Base-by-base conservation (phyloP, 2,888 invertebrate species). In the Philereme transversata region DNA sequence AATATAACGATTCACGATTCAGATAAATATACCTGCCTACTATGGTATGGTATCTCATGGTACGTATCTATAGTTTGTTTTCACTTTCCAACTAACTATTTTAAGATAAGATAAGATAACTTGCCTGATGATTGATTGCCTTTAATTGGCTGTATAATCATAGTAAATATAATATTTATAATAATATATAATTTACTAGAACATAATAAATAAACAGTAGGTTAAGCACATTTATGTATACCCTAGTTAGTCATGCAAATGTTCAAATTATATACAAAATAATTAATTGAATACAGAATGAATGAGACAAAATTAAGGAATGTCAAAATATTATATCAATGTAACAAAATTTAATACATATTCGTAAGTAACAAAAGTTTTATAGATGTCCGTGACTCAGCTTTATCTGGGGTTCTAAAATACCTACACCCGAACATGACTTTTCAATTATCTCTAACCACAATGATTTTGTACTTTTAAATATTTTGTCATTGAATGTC, bases 391-490 rank as follows among this genome's bases (percentile, higher is more conserved):
- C 36, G 7, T 45, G 52, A 45, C 44, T 52, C 11, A 11, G 44
- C 45, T 45, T 45, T 11, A 52, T 41, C n/a, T 44, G 22, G 4
- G 6, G n/a, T 56, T 40, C 38, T 45, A 44, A 7, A 36, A 44
- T 36, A 52, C 11, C 38, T 38, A 10, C 40, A 47, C 40, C 38
- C 10, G 40, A 36, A 41, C 46, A 40, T 34, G 45, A 51, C 51
- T 51, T 51, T 50, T 38, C 38, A 57, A 57, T 50, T 50, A 57
- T 50, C 6, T 57, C 41, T 50, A 50, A 56, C 50, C 50, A 45
- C 56, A 56, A 43, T 49, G 48, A 48, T 49, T 43, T 55, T 10
- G 45, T 45, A 44, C 50, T 57, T 57, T 57, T 50, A 38, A 51
- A 51, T 9, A 50, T 56, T 55, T 45, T 51, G 38, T 57, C 57